Percentiles rank a stretch among this genome's conserved stretches.
phyloP scores from a whole-genome alignment of 2,113 vertebrate genomes.

The Neolamprologus longior region DNA sequence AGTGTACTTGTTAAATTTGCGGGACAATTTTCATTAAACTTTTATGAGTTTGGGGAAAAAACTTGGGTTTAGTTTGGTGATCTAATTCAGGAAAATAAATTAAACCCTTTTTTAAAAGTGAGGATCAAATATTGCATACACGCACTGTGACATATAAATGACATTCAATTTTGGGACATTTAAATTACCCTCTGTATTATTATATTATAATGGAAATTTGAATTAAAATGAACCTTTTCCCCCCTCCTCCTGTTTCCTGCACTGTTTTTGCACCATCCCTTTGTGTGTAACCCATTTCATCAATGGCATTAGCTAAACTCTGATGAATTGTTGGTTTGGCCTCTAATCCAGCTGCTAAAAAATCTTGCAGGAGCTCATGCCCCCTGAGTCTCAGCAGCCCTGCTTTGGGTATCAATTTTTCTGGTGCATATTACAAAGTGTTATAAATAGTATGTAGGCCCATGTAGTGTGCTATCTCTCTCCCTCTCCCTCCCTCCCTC shows the following conservation, averaged over 20 bases:
- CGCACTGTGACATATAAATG: background rate
- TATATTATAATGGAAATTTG: background rate
- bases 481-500: slow-evolving; percentile 12
- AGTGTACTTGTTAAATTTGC: background rate
- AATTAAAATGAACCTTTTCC: background rate
- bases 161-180: background rate
- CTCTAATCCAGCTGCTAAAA: slow-evolving; percentile 45
- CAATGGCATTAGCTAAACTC: slow-evolving; percentile 4
- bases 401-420: slow-evolving; percentile 56
- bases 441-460: slow-evolving; percentile 65
- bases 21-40: background rate
- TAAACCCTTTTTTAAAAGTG: background rate
- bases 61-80: background rate
- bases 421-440: slow-evolving; percentile 59
- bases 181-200: background rate
- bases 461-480: slow-evolving; percentile 40
- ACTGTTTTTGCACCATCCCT: background rate
- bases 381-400: slow-evolving; percentile 31
- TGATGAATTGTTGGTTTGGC: slow-evolving; percentile 47
- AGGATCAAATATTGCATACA: background rate
- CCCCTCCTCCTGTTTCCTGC: background rate
- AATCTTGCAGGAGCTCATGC: slow-evolving; percentile 10
- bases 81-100: background rate
- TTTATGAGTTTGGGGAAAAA: background rate
- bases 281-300: background rate